A percentile compares a stretch with the other conserved stretches of the same genome.
Evolutionary conservation across 2,113 vertebrate genomes (phyloP).

Genomic region (Bufo bufo): DNA sequence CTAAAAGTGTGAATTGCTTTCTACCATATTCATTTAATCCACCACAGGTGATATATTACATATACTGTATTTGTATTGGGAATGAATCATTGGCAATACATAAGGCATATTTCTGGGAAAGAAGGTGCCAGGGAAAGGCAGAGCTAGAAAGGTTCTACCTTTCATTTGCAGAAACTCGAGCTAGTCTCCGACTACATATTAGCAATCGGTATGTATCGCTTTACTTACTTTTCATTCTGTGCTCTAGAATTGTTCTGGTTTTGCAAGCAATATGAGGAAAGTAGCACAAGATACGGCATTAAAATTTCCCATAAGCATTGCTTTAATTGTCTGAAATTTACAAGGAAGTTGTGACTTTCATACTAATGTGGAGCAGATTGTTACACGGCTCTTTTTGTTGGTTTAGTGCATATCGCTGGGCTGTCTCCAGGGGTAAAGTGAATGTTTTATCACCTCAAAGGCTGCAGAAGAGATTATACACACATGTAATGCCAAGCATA

Average conservation of each 20-base stretch:
- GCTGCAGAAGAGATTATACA: conserved; percentile 21
- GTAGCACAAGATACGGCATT: background rate
- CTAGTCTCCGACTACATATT: background rate
- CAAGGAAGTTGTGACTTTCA: conserved; percentile 42
- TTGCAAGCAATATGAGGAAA: background rate
- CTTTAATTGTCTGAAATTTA: conserved; percentile 41
- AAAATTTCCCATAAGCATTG: conserved; percentile 20
- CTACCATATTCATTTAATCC: conserved; percentile 8
- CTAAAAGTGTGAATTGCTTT: background rate
- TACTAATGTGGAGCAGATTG: conserved; percentile 34
- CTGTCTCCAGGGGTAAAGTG: conserved; percentile 21
- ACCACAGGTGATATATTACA: background rate
- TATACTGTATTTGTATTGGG: background rate
- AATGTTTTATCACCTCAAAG: conserved; percentile 40
- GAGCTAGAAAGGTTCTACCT: background rate
- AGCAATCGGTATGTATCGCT: conserved; percentile 16
- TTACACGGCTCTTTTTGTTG: conserved; percentile 26
- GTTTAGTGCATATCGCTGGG: conserved; percentile 42
- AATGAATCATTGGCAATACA: conserved; percentile 43
- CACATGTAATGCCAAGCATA: conserved; percentile 38
- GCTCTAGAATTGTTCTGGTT: conserved; percentile 15
- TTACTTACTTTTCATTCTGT: background rate
- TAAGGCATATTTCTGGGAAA: conserved; percentile 2
- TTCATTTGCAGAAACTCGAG: conserved; percentile 5
- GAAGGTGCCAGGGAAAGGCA: background rate